A percentile compares a stretch with the other conserved stretches of the same genome.
Evolutionary conservation across 2,113 vertebrate genomes (phyloP).

Genomic region (Colossoma macropomum): DNA sequence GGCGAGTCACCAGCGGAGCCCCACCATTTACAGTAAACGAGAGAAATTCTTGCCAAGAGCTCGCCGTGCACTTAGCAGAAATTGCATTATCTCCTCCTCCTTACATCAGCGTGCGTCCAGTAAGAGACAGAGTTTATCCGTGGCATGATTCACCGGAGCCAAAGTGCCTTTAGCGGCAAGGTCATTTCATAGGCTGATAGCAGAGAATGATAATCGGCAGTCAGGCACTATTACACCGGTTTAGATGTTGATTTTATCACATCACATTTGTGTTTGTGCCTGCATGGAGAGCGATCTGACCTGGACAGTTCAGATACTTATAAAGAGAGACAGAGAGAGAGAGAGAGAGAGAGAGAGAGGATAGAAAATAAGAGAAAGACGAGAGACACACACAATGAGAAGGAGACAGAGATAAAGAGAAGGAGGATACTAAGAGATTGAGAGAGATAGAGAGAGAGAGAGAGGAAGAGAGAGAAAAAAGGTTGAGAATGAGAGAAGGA

Average conservation of each 20-base stretch:
- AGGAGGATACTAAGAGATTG: too few relatives aligned
- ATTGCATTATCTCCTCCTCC: constrained; percentile 60
- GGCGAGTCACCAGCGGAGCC: constrained; percentile 13
- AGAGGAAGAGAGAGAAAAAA: too few relatives aligned
- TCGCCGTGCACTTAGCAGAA: constrained; percentile 60
- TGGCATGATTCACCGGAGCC: constrained; percentile 62
- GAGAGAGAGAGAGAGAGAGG: background rate
- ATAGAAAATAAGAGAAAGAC: background rate
- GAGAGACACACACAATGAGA: background rate
- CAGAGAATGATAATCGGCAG: constrained; percentile 39
- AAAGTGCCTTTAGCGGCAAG: constrained; percentile 53
- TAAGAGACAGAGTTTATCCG: constrained; percentile 48
- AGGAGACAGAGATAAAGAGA: background rate
- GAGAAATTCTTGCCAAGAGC: constrained; percentile 55
- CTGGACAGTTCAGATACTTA: background rate
- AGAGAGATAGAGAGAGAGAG: too few relatives aligned
- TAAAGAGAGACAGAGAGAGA: background rate
- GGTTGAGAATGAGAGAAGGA: too few relatives aligned
- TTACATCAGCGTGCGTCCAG: constrained; percentile 57
- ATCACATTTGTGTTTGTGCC: background rate
- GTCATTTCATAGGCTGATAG: constrained; percentile 21
- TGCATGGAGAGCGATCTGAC: background rate
- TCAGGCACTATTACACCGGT: constrained; percentile 18
- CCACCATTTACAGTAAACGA: constrained; percentile 63
- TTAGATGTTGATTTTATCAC: background rate